Base-by-base conservation (phyloP, 2,113 vertebrate genomes). In the Istiophorus platypterus region DNA sequence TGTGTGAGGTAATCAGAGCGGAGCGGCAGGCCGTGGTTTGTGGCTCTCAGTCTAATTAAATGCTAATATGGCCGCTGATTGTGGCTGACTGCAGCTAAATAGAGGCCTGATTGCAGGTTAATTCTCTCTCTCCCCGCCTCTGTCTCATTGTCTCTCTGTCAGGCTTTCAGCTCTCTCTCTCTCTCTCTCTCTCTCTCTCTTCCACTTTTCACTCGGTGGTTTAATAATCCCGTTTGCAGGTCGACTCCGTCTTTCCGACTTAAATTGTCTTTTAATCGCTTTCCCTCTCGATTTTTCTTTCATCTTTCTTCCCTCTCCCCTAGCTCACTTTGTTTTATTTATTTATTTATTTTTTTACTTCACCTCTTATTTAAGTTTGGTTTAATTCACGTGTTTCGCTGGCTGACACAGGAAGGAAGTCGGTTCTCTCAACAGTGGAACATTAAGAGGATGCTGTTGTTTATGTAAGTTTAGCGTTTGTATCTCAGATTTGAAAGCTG, bases 101-200 rank as follows among this genome's bases (percentile, higher is more conserved):
- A 72, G 83, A 81, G 68, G 86, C 83, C 69, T 89, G 87, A 89
- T 91, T 92, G 85, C 79, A 90, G 87, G 91, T 92, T 92, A 91
- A 92, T 89, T 90, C 76, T 78, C 57, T 76, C 76, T 79, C 80
- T 57, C 69, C 15, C 22, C 31, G 45, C 22, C 13, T 77, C 62
- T 51, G 70, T 61, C 67, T 42, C 41, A 20, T 24, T 62, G 68
- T 82, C 83, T 89, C 80, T 85, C 73, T 22, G 18, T 67, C 61
- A 8, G 3, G 14, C 47, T 52, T 24, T 59, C 13, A 47, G 7
- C 72, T 71, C 85, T 34, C 78, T 42, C 39, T 69, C 61, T 0
- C 12, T n/a, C n/a, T n/a, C n/a, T n/a, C n/a, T n/a, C 72, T 71
- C 85, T 34, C 78, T 42, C 39, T 69, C 61, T 0, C 12, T n/a